Evolutionary conservation across 2,888 invertebrate genomes (phyloP), one percentile per base, ranked within the genome.

Genomic region (Formica aserva): DNA sequence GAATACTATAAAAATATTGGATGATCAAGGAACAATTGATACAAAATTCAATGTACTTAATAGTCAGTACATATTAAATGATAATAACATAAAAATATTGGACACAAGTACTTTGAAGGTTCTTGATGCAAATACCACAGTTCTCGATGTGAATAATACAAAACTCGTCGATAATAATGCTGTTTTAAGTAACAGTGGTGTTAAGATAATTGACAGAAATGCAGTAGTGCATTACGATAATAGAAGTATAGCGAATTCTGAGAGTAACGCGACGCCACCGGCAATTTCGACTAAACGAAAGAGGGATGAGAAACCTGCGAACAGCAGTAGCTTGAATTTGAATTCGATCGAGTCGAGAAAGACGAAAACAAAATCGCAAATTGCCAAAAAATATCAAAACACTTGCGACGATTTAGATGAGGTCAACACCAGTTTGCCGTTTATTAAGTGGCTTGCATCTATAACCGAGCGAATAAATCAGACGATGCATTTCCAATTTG

Each of bases 401-500:
- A 86, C 87, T 8, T 90, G 88, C 29, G 93, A 94, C 63, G 93
- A 92, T 72, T 85, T 94, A 18, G 94, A 95, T 62, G 95, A 95
- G 77, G 83, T 91, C 8, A 93, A 88, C 48, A 92, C 94, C 1
- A 94, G 93, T 69, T 93, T 96, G 86, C 93, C 94, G 11, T 98
- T 97, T 93, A 95, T 96, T 13, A 96, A 96, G 71, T 98, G 98
- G 98, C 95, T 98, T 65, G 96, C 97, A 1, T 97, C 97, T 91
- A 96, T 97, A 18, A 97, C 97, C 13, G 98, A 98, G 93, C 95
- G 97, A 35, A 97, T 98, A 76, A 98, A 98, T 94, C 96, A 96
- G 88, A 96, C 97, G 18, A 96, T 98, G 96, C 97, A 96, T 92
- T 97, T 96, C 92, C 97, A 96, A 90, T 96, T 96, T 91, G 95